A percentile compares a stretch with the other conserved stretches of the same genome.
These are phyloP conservation scores for Anoplophora glabripennis DNA, from an alignment of 1,140 invertebrate genomes.

Conservation along the genomic window DNA sequence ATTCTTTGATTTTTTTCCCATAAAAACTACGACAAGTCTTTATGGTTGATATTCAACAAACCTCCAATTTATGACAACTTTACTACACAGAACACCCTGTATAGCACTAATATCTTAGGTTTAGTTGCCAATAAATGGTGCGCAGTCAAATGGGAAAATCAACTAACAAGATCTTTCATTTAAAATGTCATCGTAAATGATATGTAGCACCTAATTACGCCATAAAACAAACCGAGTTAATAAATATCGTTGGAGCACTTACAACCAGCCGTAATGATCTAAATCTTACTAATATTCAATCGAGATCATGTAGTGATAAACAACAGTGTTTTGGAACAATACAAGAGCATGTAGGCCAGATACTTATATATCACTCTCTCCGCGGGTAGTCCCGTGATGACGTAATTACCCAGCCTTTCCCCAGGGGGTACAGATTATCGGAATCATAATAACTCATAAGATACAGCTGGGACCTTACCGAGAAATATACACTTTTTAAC, in stretches of 20 bases:
- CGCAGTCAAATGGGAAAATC: too few species aligned
- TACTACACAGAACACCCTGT: too few species aligned
- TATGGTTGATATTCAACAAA: too few species aligned
- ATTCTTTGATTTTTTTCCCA: too few species aligned
- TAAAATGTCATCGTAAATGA: too few species aligned
- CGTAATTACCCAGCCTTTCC: conserved; percentile 39
- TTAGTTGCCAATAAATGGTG: too few species aligned
- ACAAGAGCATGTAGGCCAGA: conserved; percentile 28
- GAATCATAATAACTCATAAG: conserved; percentile 38
- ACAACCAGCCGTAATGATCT: conserved; percentile 17
- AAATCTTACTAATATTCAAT: conserved; percentile 23
- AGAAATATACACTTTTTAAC: too few species aligned
- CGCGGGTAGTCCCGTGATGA: conserved; percentile 36
- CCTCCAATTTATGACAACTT: too few species aligned
- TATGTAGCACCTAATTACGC: too few species aligned
- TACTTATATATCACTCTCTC: conserved; percentile 34
- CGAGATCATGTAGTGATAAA: conserved; percentile 30
- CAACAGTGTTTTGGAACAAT: conserved; percentile 36
- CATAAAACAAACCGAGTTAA: background rate
- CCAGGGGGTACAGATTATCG: conserved; percentile 35
- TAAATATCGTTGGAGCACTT: conserved; percentile 15
- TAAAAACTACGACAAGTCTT: too few species aligned
- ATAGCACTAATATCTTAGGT: too few species aligned
- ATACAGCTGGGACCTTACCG: conserved; percentile 19
- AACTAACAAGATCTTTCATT: too few species aligned